Evolutionary conservation across 2,113 vertebrate genomes (phyloP).

Genomic region (Loxodonta africana): DNA sequence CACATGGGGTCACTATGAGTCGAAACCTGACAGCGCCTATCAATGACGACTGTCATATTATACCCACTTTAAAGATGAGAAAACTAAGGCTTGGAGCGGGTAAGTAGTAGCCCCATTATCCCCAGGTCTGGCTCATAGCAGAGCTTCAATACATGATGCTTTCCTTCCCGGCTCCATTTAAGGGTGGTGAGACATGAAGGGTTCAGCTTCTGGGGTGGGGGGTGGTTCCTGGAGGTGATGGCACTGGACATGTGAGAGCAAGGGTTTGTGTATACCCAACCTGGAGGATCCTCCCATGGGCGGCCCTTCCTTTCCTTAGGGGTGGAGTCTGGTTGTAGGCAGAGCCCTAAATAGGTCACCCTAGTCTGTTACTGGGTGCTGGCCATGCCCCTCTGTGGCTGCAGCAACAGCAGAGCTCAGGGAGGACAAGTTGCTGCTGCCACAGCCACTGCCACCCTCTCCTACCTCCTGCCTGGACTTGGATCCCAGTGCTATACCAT

Average conservation of each 20-base stretch:
- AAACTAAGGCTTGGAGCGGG: no score
- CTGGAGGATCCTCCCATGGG: neutral
- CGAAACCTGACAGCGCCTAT: no score
- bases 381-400: constrained; percentile 24
- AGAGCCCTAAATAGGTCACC: constrained; percentile 16
- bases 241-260: neutral
- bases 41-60: no score
- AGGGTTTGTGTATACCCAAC: rapidly evolving
- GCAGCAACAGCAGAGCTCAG: neutral
- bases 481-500: constrained; percentile 38
- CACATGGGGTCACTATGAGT: no score
- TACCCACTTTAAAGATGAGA: no score
- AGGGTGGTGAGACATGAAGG: rapidly evolving
- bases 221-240: rapidly evolving
- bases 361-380: neutral
- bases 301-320: neutral
- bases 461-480: neutral
- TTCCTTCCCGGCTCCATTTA: rapidly evolving
- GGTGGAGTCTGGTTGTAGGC: neutral
- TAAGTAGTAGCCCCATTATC: neutral
- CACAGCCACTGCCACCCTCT: neutral
- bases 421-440: neutral
- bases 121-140: neutral
- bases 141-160: rapidly evolving
- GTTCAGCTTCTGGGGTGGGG: rapidly evolving